phyloP scores from a whole-genome alignment of 2,113 vertebrate species.

The Gallinago media region DNA sequence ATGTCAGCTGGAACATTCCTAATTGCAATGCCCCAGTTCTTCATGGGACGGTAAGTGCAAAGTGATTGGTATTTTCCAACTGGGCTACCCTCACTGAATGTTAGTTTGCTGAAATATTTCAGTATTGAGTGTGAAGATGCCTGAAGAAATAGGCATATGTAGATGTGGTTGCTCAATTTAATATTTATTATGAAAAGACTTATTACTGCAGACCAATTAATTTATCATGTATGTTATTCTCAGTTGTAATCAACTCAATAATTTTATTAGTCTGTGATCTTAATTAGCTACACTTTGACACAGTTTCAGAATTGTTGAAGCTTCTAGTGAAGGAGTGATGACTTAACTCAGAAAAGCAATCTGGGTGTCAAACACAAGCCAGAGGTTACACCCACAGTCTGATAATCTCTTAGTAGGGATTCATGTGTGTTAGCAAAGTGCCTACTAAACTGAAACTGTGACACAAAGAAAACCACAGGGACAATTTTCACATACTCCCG shows the following conservation, averaged over 20 bases:
- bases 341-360: neutral
- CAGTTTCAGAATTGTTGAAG: neutral
- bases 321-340: neutral
- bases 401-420: neutral
- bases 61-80: neutral
- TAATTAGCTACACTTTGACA: neutral
- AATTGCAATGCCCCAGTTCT: slow-evolving; percentile 92
- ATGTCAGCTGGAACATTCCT: slow-evolving; percentile 93
- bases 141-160: neutral
- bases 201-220: neutral
- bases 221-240: neutral
- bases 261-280: neutral
- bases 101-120: neutral
- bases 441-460: neutral
- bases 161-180: neutral
- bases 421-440: neutral
- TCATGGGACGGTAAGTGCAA: slow-evolving; percentile 88
- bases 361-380: neutral
- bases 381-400: neutral
- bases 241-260: neutral
- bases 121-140: neutral
- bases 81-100: neutral
- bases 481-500: neutral
- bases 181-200: neutral
- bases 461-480: neutral